Base-by-base conservation (phyloP, 2,797 vertebrate species). In the Hypotaenidia okinawae region DNA sequence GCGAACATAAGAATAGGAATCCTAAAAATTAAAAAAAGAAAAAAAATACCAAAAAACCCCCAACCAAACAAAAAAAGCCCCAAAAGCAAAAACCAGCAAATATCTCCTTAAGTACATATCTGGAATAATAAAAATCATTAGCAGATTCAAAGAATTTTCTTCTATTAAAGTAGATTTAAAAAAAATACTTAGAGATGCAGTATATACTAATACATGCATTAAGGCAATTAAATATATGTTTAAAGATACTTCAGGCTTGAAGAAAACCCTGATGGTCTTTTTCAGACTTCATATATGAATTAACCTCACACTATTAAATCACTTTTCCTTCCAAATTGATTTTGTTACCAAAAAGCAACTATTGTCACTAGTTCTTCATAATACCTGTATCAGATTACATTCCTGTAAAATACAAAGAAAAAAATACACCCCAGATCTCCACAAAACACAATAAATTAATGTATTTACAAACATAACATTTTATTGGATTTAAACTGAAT, bases 1-100 rank as follows among this genome's bases (percentile, higher is more conserved):
- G 17, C 99, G 98, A 70, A 99, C 99, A 5, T 99, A 99, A 1
- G 99, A 99, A 94, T 99, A 99, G 1, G 99, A 98, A 89, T 99
- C 99, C 99, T 99, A 96, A 63, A 97, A 43, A 87, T 62, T 45
- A 2, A 58, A 30, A 63, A 68, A n/a, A 24, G 21, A 45, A 45
- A 47, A 47, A 47, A 47, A 47, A 47, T 47, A 47, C 45, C 21
- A 47, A 47, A 47, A 47, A 47, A 47, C n/a, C 45, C 45, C 45
- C 45, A 47, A 47, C 45, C 45, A 21, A 47, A 47, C 45, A 47
- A 47, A 47, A 47, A 19, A 47, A 47, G 8, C 45, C 45, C 45
- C 18, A 47, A 47, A 47, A 47, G 21, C 45, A 47, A 47, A 47
- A 66, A 11, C 10, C 62, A 64, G 41, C 10, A 32, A 66, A 66